These are phyloP conservation scores for Pseudocheirus occidentalis DNA, from an alignment of 2,797 vertebrate genomes.

Conservation along the genomic window DNA sequence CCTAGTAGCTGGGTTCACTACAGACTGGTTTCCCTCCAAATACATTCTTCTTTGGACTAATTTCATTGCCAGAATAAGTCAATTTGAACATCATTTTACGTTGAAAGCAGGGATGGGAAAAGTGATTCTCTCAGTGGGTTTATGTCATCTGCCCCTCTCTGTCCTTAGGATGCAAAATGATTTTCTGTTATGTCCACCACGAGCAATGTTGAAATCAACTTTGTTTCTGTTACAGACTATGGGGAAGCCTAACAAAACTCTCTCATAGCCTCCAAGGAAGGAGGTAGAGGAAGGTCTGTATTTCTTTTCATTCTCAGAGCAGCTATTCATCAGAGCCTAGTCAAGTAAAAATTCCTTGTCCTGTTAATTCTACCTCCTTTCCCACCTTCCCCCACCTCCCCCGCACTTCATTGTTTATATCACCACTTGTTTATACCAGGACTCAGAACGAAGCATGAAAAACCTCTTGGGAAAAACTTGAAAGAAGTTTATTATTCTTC, in stretches of 20 bases:
- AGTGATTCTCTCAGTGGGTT: not conserved
- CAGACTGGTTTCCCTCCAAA: not conserved
- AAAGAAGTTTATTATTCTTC: not conserved
- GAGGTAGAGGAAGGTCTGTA: not conserved
- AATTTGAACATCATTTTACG: not conserved
- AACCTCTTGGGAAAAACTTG: constrained; percentile 9
- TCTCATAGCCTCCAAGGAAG: not conserved
- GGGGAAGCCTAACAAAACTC: not conserved
- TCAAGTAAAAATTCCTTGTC: not conserved
- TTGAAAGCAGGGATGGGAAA: not conserved
- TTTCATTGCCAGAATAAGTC: not conserved
- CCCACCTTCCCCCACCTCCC: too few relatives aligned
- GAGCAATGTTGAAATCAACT: not conserved
- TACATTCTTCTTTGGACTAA: not conserved
- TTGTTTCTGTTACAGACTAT: not conserved
- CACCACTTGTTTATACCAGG: not conserved
- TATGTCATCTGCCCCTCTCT: not conserved
- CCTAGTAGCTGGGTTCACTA: not conserved
- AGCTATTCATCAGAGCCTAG: not conserved
- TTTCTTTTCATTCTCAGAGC: not conserved
- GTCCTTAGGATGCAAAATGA: not conserved
- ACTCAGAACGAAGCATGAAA: not conserved
- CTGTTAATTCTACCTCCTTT: not conserved
- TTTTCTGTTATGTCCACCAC: not conserved
- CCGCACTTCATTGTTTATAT: not conserved